Conservation (phyloP, 2,888 invertebrate species). For the Drosophila maculinotata region DNA sequence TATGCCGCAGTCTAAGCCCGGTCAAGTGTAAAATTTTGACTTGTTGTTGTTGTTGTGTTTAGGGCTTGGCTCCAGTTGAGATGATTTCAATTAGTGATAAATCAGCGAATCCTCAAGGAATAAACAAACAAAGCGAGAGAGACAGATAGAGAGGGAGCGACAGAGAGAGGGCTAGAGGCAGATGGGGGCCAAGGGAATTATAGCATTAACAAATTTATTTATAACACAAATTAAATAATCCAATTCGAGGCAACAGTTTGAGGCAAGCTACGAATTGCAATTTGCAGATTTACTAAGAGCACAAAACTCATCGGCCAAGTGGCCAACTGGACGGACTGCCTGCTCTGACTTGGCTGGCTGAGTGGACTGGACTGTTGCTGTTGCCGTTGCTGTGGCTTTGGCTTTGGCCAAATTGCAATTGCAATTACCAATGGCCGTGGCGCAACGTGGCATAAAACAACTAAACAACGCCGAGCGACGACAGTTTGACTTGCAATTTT, state of each 20-base stretch:
- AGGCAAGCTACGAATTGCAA: constrained; percentile 66
- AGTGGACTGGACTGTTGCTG: constrained; percentile 7
- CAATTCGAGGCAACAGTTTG: constrained; percentile 52
- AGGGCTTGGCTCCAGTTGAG: constrained; percentile 40
- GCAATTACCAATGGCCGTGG: constrained; percentile 70
- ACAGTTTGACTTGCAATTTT: constrained; percentile 77
- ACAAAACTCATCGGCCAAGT: constrained; percentile 42
- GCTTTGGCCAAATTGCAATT: constrained; percentile 76
- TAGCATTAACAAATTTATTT: constrained; percentile 75
- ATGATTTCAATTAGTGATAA: constrained; percentile 69
- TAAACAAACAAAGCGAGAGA: not conserved
- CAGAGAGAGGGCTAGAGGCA: constrained; percentile 4
- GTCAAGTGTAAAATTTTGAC: not conserved
- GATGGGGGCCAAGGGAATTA: constrained; percentile 46
- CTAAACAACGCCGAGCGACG: constrained; percentile 72
- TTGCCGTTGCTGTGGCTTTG: constrained; percentile 14
- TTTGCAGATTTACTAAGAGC: constrained; percentile 60
- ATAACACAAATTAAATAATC: constrained; percentile 79
- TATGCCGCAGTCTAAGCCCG: not conserved
- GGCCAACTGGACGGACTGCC: constrained; percentile 10
- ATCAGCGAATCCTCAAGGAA: constrained; percentile 35
- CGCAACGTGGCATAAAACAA: constrained; percentile 55
- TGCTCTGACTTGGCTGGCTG: constrained; percentile 6
- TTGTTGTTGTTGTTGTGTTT: constrained; percentile 13
- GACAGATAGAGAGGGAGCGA: too few relatives aligned